A percentile compares a stretch with the other conserved stretches of the same genome.
Evolutionary conservation across 1,140 invertebrate genomes (phyloP).

Genomic region (silkworm (Bombyx mori)): ASM3026992v2 NC_085118.1:9334001-9334500

Average conservation of each 20-base stretch:
- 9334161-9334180: background rate
- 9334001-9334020: too few relatives aligned
- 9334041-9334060: too few relatives aligned
- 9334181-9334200: slow-evolving; percentile 3
- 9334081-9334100: slow-evolving; percentile 15
- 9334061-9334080: background rate
- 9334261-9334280: too few relatives aligned
- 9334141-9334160: slow-evolving; percentile 11
- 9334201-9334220: background rate
- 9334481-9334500: slow-evolving; percentile 9
- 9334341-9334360: too few relatives aligned
- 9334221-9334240: too few relatives aligned
- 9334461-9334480: background rate
- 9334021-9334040: too few relatives aligned
- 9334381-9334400: slow-evolving; percentile 9
- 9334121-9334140: slow-evolving; percentile 1
- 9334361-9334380: slow-evolving; percentile 6
- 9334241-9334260: too few relatives aligned
- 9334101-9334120: slow-evolving; percentile 21
- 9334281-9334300: too few relatives aligned
- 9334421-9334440: slow-evolving; percentile 7
- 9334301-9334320: too few relatives aligned
- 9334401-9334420: slow-evolving; percentile 15
- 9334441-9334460: slow-evolving; percentile 7
- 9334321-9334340: too few relatives aligned